Conservation (phyloP, 2,113 vertebrate genomes). For the Sterrhoptilus dennistouni region DNA sequence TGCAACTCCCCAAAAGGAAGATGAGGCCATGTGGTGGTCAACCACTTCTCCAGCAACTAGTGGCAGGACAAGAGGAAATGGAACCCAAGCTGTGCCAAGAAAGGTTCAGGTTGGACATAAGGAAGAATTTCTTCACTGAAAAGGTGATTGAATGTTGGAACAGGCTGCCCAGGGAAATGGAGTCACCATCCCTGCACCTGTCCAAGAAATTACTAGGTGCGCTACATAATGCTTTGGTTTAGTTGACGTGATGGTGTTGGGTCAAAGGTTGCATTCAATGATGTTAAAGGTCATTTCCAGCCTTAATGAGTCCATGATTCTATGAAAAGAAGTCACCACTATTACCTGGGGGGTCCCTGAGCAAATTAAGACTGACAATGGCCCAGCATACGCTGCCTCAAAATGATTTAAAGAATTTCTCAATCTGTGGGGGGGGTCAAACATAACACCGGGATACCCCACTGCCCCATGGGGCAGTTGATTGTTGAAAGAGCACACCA, state of each 20-base stretch:
- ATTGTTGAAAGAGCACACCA: too few relatives aligned
- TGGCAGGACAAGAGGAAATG: not conserved
- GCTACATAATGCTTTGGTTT: not conserved
- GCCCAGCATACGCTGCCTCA: too few relatives aligned
- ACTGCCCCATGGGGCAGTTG: too few relatives aligned
- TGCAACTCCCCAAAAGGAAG: not conserved
- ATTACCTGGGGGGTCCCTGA: too few relatives aligned
- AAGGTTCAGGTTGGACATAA: not conserved
- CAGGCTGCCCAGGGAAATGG: not conserved
- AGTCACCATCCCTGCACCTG: too few relatives aligned
- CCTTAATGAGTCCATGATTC: not conserved
- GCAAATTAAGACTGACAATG: too few relatives aligned
- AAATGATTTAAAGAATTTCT: too few relatives aligned
- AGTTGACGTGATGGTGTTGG: accelerated
- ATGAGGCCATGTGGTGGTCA: not conserved
- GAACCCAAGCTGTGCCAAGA: not conserved
- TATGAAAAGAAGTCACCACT: not conserved
- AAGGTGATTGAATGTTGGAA: not conserved
- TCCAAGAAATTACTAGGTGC: not conserved
- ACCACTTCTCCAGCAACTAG: not conserved
- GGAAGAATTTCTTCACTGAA: not conserved
- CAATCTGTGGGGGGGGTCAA: too few relatives aligned
- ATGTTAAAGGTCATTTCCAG: not conserved
- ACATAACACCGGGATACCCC: too few relatives aligned
- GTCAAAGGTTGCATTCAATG: accelerated